A percentile compares a stretch with the other conserved stretches of the same genome.
Evolutionary conservation across 2,888 invertebrate species (phyloP).

Genomic region (Acrobeloides nanus): DNA sequence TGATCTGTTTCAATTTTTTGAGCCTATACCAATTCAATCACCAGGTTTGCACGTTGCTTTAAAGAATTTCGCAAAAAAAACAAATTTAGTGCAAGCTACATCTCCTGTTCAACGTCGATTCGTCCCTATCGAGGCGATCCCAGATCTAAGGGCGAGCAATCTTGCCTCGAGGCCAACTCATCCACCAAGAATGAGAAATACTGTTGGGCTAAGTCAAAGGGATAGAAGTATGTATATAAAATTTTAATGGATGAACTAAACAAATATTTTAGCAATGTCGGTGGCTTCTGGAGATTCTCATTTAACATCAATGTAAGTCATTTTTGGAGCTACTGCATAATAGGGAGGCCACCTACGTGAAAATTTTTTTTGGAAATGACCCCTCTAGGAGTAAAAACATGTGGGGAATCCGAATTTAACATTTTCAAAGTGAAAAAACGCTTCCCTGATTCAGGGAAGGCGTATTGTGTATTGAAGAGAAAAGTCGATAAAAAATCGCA

Average conservation of each 20-base stretch:
- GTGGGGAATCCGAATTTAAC: too few species aligned
- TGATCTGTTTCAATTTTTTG: slow-evolving; percentile 56
- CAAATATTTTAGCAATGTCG: slow-evolving; percentile 21
- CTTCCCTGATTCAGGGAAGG: too few species aligned
- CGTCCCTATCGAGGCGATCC: slow-evolving; percentile 41
- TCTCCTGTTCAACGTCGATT: slow-evolving; percentile 39
- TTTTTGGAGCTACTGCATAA: too few species aligned
- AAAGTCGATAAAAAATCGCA: too few species aligned
- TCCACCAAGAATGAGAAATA: slow-evolving; percentile 26
- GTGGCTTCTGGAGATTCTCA: slow-evolving; percentile 25
- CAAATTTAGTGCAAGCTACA: neutral
- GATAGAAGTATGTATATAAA: slow-evolving; percentile 19
- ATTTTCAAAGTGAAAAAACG: too few species aligned
- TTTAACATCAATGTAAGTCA: too few species aligned
- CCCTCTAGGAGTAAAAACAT: too few species aligned
- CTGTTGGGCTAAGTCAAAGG: slow-evolving; percentile 14
- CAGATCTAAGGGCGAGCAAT: slow-evolving; percentile 46
- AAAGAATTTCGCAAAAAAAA: neutral
- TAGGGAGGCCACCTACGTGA: too few species aligned
- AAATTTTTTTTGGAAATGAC: too few species aligned
- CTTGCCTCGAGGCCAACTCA: slow-evolving; percentile 32
- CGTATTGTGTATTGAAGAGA: too few species aligned
- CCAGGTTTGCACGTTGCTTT: slow-evolving; percentile 6
- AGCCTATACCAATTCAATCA: slow-evolving; percentile 24
- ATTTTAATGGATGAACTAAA: neutral